Conservation (phyloP, 2,797 vertebrate species). For the Coregonus ussuriensis region DNA sequence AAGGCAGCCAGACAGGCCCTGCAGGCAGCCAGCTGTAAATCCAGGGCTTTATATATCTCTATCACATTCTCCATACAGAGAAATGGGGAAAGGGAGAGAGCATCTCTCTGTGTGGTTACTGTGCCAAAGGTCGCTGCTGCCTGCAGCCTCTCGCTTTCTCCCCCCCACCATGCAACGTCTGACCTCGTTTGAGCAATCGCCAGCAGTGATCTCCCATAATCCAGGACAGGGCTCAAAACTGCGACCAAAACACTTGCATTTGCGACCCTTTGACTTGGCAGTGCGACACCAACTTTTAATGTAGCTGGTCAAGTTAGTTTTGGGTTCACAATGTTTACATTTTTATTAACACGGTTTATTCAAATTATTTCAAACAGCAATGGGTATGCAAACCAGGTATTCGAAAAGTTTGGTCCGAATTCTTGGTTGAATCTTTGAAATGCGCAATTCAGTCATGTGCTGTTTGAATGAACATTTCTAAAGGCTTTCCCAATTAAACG, state of each 20-base stretch:
- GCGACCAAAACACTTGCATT: slow-evolving; percentile 26
- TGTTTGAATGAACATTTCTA: too few species aligned
- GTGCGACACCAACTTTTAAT: too few species aligned
- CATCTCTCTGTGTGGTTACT: slow-evolving; percentile 60
- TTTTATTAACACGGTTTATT: too few species aligned
- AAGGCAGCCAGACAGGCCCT: slow-evolving; percentile 10
- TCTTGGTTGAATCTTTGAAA: too few species aligned
- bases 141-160: slow-evolving; percentile 16
- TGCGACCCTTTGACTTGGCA: too few species aligned
- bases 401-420: too few species aligned
- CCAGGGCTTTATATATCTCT: slow-evolving; percentile 65
- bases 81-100: background rate
- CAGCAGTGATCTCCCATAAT: slow-evolving; percentile 53
- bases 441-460: too few species aligned
- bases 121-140: slow-evolving; percentile 66
- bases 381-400: too few species aligned
- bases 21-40: slow-evolving; percentile 67
- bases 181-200: slow-evolving; percentile 50
- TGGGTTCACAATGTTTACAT: too few species aligned
- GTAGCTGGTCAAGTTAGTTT: too few species aligned
- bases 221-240: slow-evolving; percentile 49
- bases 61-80: slow-evolving; percentile 33
- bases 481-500: too few species aligned
- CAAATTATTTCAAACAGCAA: too few species aligned
- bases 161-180: slow-evolving; percentile 47